Evolutionary conservation across 2,113 vertebrate species (phyloP).

Genomic region (Gallinago media): DNA sequence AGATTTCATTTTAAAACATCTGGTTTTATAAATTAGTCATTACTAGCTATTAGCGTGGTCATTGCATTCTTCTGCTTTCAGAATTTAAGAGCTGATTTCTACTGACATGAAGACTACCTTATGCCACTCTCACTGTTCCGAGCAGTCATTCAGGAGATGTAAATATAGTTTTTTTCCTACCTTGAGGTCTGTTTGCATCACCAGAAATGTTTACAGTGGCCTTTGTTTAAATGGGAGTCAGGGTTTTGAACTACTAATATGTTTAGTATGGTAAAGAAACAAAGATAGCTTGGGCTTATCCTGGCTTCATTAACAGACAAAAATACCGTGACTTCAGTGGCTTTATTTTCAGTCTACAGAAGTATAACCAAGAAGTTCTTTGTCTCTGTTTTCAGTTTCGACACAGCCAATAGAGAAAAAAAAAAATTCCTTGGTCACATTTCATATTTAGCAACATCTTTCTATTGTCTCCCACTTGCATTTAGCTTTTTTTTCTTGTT

Average conservation of each 20-base stretch:
- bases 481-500: constrained; percentile 5
- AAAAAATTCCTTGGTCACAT: neutral
- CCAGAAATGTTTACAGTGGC: neutral
- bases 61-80: neutral
- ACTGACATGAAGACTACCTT: neutral
- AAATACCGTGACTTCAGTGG: neutral
- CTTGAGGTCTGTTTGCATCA: neutral
- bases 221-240: neutral
- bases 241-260: neutral
- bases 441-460: neutral
- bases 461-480: neutral
- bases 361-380: neutral
- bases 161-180: neutral
- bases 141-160: neutral
- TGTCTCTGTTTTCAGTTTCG: neutral
- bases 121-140: neutral
- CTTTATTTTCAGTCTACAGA: neutral
- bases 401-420: neutral
- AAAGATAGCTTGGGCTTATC: neutral
- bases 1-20: neutral
- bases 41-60: neutral
- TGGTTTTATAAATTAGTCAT: neutral
- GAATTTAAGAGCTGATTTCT: neutral
- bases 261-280: neutral
- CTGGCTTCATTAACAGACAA: neutral